Evolutionary conservation across 1,140 invertebrate species (phyloP), one percentile per base, ranked within the genome.

Genomic region (Eupristina koningsbergeri): DNA sequence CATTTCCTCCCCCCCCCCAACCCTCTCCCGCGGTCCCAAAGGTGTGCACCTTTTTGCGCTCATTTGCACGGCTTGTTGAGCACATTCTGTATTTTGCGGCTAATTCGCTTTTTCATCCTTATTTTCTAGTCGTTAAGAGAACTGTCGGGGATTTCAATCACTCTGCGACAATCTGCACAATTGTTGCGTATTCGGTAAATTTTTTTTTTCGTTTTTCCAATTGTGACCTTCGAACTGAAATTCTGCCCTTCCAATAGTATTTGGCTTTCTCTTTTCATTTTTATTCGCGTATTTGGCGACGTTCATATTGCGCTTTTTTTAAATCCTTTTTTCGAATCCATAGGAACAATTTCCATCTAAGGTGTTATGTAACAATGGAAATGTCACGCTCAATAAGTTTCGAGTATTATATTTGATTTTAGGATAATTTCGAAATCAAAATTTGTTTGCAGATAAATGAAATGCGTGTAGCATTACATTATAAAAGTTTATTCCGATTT

Each of bases 31-130:
- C n/a, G n/a, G n/a, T n/a, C n/a, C n/a, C n/a, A n/a, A n/a, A n/a
- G n/a, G n/a, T n/a, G 53, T 58, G 53, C 53, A 58, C 5, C 67
- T 41, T 71, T 71, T 71, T 71, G 36, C 67, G 17, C 36, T 71
- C 67, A n/a, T 71, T 71, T 41, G 67, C 67, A 71, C 39, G 67
- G 7, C 67, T 71, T 71, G 67, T 71, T 71, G 39, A 71, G 67
- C 67, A n/a, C 41, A 71, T 71, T 36, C 22, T 58, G 19, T 22
- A 26, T 71, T 71, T 41, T n/a, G 36, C 67, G 64, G 64, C 34
- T 26, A 41, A 41, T n/a, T 71, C 67, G n/a, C 22, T 26, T 41
- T 39, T 67, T 36, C 36, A 22, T 11, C 41, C 41, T 45, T 45
- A 11, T 11, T 11, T 36, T 0, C 31, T 5, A 19, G 17, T 36